phyloP scores from a whole-genome alignment of 2,113 vertebrate species.

The Egretta garzetta region DNA sequence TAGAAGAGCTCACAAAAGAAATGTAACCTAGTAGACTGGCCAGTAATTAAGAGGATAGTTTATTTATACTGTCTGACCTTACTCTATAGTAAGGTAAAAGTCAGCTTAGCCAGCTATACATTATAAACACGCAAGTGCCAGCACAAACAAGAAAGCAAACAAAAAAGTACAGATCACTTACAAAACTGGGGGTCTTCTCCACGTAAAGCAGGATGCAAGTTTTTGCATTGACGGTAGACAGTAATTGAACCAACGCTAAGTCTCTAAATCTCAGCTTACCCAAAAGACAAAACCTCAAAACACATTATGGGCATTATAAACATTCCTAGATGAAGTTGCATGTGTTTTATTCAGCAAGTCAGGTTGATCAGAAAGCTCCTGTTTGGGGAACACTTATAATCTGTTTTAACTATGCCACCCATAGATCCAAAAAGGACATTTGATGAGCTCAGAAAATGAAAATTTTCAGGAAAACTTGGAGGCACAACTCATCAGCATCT shows the following conservation, averaged over 20 bases:
- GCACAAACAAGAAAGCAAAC: neutral
- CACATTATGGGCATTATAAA: neutral
- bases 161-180: neutral
- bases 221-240: neutral
- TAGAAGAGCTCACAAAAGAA: conserved; percentile 47
- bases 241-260: neutral
- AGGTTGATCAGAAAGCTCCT: neutral
- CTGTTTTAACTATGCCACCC: neutral
- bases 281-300: neutral
- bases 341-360: neutral
- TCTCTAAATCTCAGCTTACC: neutral
- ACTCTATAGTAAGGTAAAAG: neutral
- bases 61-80: conserved; percentile 48
- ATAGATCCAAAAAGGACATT: neutral
- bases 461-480: neutral
- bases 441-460: neutral
- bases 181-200: neutral
- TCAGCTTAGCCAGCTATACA: neutral
- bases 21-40: neutral
- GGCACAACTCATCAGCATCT: neutral
- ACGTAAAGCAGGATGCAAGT: neutral
- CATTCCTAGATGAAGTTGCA: neutral
- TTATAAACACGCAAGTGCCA: neutral
- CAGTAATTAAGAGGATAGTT: conserved; percentile 15
- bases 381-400: neutral